Evolutionary conservation across 2,888 invertebrate genomes (phyloP).

Genomic region (Melangyna quadrimaculata): DNA sequence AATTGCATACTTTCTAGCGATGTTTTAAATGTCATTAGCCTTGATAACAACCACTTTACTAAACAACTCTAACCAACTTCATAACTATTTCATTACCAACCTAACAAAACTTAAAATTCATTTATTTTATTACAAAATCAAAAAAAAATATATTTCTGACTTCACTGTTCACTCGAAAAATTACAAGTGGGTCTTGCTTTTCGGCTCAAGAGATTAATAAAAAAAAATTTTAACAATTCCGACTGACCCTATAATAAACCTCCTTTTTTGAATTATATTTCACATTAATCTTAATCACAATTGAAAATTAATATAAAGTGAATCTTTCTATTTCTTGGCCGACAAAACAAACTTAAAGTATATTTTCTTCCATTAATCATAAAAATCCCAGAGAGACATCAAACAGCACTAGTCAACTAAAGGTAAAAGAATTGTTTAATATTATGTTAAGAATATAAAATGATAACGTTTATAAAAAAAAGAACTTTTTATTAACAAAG

Average conservation of each 20-base stretch:
- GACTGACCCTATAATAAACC: background rate
- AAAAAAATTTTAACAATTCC: background rate
- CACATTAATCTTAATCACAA: background rate
- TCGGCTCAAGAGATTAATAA: background rate
- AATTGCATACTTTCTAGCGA: background rate
- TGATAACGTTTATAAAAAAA: background rate
- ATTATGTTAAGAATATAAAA: background rate
- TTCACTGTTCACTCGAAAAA: background rate
- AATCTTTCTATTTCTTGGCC: background rate
- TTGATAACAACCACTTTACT: background rate
- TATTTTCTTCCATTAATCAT: background rate
- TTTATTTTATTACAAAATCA: background rate
- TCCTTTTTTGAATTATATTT: background rate
- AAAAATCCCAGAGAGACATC: background rate
- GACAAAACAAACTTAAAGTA: background rate
- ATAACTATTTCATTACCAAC: background rate
- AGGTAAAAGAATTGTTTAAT: background rate
- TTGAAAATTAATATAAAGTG: background rate
- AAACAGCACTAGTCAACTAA: background rate
- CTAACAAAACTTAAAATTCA: background rate
- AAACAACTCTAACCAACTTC: background rate
- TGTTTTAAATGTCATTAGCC: background rate
- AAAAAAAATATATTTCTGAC: background rate
- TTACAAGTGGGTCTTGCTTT: conserved; percentile 5
- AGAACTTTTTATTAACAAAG: background rate